These are phyloP conservation scores for Strigamia maritima DNA, from an alignment of 2,888 invertebrate genomes.

Conservation along the genomic window DNA sequence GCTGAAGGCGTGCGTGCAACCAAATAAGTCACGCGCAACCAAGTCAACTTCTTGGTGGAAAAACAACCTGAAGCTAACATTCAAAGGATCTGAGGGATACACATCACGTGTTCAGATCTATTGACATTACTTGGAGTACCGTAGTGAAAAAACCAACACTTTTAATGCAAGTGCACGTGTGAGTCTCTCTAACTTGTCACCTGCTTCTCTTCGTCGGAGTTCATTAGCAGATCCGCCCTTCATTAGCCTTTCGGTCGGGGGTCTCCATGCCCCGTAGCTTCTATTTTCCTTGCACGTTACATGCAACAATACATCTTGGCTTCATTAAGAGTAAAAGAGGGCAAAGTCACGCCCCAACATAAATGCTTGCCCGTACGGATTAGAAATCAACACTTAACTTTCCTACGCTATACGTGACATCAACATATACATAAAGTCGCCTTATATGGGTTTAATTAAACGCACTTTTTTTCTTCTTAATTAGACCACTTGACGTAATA, in stretches of 20 bases:
- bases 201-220: neutral
- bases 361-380: conserved; percentile 4
- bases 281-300: neutral
- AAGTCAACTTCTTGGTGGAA: neutral
- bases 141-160: neutral
- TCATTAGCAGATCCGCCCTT: conserved; percentile 3
- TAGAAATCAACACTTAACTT: neutral
- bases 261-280: neutral
- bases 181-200: neutral
- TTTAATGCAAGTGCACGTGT: neutral
- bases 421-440: neutral
- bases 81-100: too few species aligned
- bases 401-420: neutral
- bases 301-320: neutral
- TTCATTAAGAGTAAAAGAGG: conserved; percentile 4
- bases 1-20: neutral
- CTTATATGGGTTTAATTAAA: neutral
- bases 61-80: neutral
- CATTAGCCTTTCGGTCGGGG: neutral
- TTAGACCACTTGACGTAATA: neutral
- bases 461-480: neutral
- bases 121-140: neutral
- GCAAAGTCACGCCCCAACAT: neutral
- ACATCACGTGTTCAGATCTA: neutral
- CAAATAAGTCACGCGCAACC: neutral